Evolutionary conservation across 2,113 vertebrate species (phyloP).

Genomic region (Cottus gobio): DNA sequence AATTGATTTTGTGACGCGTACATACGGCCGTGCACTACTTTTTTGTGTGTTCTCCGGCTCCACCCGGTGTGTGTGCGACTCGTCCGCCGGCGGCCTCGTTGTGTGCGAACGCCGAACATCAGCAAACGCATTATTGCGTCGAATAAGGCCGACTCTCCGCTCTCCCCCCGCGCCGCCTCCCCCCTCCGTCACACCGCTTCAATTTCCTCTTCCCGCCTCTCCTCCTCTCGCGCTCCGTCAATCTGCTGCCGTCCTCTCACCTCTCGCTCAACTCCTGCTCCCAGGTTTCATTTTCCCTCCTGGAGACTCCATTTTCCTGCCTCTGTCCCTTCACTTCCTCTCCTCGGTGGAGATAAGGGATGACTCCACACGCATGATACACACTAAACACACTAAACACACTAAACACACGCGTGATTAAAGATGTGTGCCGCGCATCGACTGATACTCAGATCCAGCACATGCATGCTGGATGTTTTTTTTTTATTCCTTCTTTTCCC

Average conservation of each 20-base stretch:
- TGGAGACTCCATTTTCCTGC: conserved; percentile 6
- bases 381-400: conserved; percentile 37
- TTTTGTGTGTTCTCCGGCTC: too few relatives aligned
- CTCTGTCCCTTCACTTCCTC: not conserved
- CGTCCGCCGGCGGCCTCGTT: conserved; percentile 15
- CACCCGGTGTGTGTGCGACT: conserved; percentile 17
- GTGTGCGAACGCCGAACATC: conserved; percentile 28
- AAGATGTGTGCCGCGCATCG: conserved; percentile 35
- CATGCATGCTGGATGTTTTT: conserved; percentile 17
- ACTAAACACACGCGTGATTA: conserved; percentile 32
- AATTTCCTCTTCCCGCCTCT: conserved; percentile 14
- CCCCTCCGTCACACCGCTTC: conserved; percentile 36
- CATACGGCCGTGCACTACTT: not conserved
- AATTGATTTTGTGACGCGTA: too few relatives aligned
- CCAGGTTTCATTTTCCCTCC: conserved; percentile 48
- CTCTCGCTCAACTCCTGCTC: conserved; percentile 41
- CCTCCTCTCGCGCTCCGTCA: conserved; percentile 18
- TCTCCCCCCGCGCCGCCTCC: not conserved
- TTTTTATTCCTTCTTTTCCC: not conserved
- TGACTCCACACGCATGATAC: not conserved
- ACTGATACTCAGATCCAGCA: conserved; percentile 28
- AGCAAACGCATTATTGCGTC: conserved; percentile 43
- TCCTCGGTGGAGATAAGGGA: conserved; percentile 12
- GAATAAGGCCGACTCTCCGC: conserved; percentile 25
- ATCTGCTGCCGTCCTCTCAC: conserved; percentile 30